These are phyloP conservation scores for Scrobipalpa atriplicella DNA, from an alignment of 2,888 invertebrate genomes.

Conservation along the genomic window DNA sequence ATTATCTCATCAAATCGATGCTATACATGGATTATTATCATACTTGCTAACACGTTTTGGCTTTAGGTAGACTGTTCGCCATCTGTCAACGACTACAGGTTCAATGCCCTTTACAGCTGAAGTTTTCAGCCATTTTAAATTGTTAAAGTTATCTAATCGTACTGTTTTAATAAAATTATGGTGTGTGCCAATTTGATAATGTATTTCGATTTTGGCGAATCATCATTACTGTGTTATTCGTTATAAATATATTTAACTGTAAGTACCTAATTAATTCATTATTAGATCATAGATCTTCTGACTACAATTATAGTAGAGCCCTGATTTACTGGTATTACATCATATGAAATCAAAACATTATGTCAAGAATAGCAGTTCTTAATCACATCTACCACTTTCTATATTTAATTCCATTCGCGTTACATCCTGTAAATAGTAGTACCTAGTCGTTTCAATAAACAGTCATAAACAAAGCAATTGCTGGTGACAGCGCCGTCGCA, in stretches of 20 bases:
- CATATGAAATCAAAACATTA: too few relatives aligned
- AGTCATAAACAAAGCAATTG: constrained; percentile 64
- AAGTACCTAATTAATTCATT: too few relatives aligned
- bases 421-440: background rate
- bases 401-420: background rate
- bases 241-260: too few relatives aligned
- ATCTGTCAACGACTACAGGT: constrained; percentile 52
- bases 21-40: constrained; percentile 1
- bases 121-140: constrained; percentile 33
- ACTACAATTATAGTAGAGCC: too few relatives aligned
- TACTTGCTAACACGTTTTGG: constrained; percentile 23
- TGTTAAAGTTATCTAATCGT: constrained; percentile 29
- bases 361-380: too few relatives aligned
- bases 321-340: too few relatives aligned
- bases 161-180: background rate
- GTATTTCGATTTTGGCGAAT: constrained; percentile 9
- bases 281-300: too few relatives aligned
- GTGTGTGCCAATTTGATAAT: constrained; percentile 4
- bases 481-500: constrained; percentile 42
- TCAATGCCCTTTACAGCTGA: constrained; percentile 48
- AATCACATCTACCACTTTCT: too few relatives aligned
- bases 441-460: constrained; percentile 52
- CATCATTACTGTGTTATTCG: background rate
- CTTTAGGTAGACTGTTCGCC: constrained; percentile 45
- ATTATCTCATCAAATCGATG: background rate